These are phyloP conservation scores for Gymnobelideus leadbeateri DNA, from an alignment of 2,113 vertebrate genomes.

Conservation along the genomic window DNA sequence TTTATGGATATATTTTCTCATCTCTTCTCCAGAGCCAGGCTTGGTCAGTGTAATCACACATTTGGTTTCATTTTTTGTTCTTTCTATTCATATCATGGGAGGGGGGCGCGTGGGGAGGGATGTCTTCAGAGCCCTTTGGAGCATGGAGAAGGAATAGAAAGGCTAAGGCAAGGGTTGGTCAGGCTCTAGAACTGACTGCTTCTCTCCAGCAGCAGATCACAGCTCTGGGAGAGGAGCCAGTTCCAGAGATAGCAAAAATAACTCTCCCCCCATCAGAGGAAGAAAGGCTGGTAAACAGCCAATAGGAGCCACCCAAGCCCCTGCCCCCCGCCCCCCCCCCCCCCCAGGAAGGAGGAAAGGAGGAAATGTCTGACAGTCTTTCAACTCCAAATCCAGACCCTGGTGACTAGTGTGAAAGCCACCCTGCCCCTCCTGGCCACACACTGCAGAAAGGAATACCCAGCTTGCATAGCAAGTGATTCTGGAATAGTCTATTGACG, in stretches of 20 bases:
- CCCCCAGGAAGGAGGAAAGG: neutral
- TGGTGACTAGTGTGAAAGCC: neutral
- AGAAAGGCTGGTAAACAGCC: neutral
- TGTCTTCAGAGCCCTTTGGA: neutral
- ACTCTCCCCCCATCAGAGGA: neutral
- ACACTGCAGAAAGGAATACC: neutral
- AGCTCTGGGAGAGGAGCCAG: slow-evolving; percentile 13
- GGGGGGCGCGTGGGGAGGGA: neutral
- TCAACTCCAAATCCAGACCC: neutral
- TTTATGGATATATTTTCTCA: too few relatives aligned
- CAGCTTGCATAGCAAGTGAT: neutral
- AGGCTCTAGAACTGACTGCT: neutral
- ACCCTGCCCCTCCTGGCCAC: neutral
- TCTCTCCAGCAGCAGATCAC: slow-evolving; percentile 27
- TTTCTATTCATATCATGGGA: too few relatives aligned
- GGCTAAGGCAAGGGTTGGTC: neutral
- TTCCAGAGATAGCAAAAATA: neutral
- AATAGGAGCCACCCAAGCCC: neutral
- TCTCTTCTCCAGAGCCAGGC: too few relatives aligned
- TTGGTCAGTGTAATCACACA: too few relatives aligned
- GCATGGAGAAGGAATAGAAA: neutral
- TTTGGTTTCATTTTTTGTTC: too few relatives aligned
- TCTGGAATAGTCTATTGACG: neutral
- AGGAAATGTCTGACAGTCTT: neutral
- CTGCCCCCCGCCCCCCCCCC: slow-evolving; percentile 12